Conservation (phyloP, 2,113 vertebrate genomes). For the Amazona vittata region DNA sequence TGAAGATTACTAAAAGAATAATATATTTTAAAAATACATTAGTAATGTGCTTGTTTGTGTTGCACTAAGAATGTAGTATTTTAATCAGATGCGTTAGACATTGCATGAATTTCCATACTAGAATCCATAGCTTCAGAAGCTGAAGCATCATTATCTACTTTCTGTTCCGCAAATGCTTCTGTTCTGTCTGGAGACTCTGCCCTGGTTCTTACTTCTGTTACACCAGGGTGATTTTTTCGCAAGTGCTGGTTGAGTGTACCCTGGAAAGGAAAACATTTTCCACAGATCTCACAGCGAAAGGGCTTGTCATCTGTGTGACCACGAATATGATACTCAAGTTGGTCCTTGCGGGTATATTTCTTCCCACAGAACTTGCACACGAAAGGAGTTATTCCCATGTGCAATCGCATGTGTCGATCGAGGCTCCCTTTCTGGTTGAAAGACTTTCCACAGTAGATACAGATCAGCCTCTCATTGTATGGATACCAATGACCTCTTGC, state of each 20-base stretch:
- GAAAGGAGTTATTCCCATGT: constrained; percentile 99
- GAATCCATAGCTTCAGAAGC: constrained; percentile 87
- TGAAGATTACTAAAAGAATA: constrained; percentile 63
- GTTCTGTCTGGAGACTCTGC: constrained; percentile 89
- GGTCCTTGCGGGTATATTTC: constrained; percentile 98
- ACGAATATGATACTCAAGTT: constrained; percentile 97
- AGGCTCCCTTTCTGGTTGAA: constrained; percentile 99
- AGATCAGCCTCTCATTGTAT: constrained; percentile 93
- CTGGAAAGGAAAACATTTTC: constrained; percentile 99
- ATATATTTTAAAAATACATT: constrained; percentile 63
- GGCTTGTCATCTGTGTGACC: constrained; percentile 99
- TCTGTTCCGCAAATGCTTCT: constrained; percentile 84
- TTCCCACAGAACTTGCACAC: constrained; percentile 99
- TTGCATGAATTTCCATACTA: constrained; percentile 80
- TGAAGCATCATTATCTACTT: constrained; percentile 81
- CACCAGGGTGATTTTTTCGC: constrained; percentile 95
- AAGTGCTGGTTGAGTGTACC: constrained; percentile 98
- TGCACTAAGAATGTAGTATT: constrained; percentile 25
- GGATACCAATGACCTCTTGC: constrained; percentile 93
- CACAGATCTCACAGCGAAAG: constrained; percentile 97
- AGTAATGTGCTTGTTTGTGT: constrained; percentile 75
- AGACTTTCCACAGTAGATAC: constrained; percentile 98
- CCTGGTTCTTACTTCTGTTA: constrained; percentile 82
- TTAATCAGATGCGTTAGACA: constrained; percentile 78
- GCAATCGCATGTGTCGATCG: constrained; percentile 96